Percentiles rank a stretch among this genome's conserved stretches.
Conservation (phyloP, 2,113 vertebrate genomes). For the Ameiurus melas region DNA sequence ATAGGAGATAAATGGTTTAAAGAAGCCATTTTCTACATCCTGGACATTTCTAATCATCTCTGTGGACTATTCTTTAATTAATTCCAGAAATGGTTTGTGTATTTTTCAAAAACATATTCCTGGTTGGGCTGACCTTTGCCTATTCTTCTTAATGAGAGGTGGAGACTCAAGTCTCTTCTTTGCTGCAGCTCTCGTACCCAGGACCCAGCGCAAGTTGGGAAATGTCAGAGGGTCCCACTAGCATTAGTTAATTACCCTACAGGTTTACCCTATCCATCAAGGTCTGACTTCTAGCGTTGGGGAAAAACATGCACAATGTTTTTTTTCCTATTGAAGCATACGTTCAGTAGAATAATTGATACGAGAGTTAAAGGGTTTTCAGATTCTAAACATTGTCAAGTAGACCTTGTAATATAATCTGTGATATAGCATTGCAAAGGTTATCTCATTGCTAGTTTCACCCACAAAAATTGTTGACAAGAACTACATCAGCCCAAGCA, state of each 20-base stretch:
- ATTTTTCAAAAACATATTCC: slow-evolving; percentile 43
- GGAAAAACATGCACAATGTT: slow-evolving; percentile 20
- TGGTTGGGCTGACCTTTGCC: neutral
- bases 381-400: neutral
- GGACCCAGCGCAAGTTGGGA: slow-evolving; percentile 40
- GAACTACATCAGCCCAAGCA: neutral
- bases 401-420: neutral
- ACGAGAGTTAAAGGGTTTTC: neutral
- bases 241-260: slow-evolving; percentile 45
- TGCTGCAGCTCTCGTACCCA: slow-evolving; percentile 3
- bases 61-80: slow-evolving; percentile 52
- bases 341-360: neutral
- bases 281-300: neutral
- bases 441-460: neutral
- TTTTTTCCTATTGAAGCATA: neutral
- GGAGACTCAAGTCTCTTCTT: neutral
- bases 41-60: slow-evolving; percentile 49
- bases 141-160: neutral
- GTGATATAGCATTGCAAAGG: neutral
- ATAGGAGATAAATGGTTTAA: slow-evolving; percentile 8
- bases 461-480: neutral
- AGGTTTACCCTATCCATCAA: slow-evolving; percentile 1
- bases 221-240: slow-evolving; percentile 57
- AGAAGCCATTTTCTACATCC: slow-evolving; percentile 2
- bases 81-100: slow-evolving; percentile 51